A percentile compares a stretch with the other conserved stretches of the same genome.
These are phyloP conservation scores for Pogonocichla stellata DNA, from an alignment of 2,113 vertebrate genomes.

Conservation along the genomic window DNA sequence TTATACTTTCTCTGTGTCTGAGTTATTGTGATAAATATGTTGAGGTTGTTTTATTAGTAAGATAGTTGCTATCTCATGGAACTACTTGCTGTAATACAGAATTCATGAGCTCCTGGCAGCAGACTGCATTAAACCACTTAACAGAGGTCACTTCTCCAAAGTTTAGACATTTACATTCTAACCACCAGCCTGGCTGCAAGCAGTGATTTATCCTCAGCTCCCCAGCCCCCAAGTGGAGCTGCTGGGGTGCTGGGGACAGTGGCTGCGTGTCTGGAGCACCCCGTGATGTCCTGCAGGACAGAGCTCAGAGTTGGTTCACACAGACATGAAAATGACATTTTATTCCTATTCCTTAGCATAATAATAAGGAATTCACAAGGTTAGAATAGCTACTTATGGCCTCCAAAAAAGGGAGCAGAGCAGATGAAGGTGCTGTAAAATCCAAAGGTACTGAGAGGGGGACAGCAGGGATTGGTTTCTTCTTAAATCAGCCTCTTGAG, in stretches of 20 bases:
- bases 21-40: constrained; percentile 75
- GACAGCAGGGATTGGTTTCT: neutral
- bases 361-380: neutral
- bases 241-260: neutral
- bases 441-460: neutral
- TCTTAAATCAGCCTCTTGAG: neutral
- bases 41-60: constrained; percentile 73
- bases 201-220: neutral
- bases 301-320: neutral
- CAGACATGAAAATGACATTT: neutral
- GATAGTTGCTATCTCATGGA: constrained; percentile 75
- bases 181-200: constrained; percentile 27
- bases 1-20: constrained; percentile 64
- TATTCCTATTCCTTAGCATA: neutral
- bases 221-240: neutral
- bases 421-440: neutral
- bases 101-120: constrained; percentile 75
- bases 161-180: constrained; percentile 70
- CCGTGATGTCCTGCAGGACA: neutral
- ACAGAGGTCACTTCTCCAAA: constrained; percentile 64
- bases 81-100: constrained; percentile 65
- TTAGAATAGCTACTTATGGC: neutral
- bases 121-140: constrained; percentile 70
- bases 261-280: neutral
- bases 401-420: neutral